Base-by-base conservation (phyloP, 2,113 vertebrate species). In the Arothron firmamentum region DNA sequence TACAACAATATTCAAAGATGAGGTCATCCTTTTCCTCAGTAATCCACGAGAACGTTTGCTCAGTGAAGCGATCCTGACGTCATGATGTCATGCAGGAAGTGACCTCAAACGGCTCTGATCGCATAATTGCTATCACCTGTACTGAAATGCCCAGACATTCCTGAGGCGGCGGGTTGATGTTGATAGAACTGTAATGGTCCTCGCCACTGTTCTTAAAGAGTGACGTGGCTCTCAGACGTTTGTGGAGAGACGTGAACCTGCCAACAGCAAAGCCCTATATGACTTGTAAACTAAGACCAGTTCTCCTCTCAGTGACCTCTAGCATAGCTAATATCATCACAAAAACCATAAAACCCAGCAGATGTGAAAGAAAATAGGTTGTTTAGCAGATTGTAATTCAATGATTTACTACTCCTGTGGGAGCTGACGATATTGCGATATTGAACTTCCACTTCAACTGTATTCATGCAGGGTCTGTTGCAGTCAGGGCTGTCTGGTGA, bases 51-150 rank as follows among this genome's bases (percentile, higher is more conserved):
- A n/a, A 54, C 78, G 62, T 77, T 80, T 77, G 69, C 47, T 65
- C 62, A 66, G 65, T 19, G 41, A 56, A 69, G 20, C 48, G 47
- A 75, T 77, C 42, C 51, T 38, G 46, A 70, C 56, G 65, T 74
- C 58, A 65, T 72, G 71, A 79, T 28, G 52, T 79, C 74, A 74
- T 14, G 15, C 52, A 77, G 81, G 68, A 82, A 73, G 59, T 75
- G 74, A 81, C 67, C 77, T 83, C 65, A 72, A 61, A 43, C 49
- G 0, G 69, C 75, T 83, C 74, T 48, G 46, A 74, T 83, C 58
- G 75, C 80, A 79, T 84, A 81, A 83, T 72, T 78, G 52, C 58
- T 82, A 60, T 83, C 85, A 81, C 79, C 79, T 87, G 75, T 46
- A 43, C 2, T 25, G 55, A 38, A 38, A 38, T 67, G 64, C 62